Evolutionary conservation across 2,888 invertebrate genomes (phyloP).

Genomic region (Scaptomyza tumidula): DNA sequence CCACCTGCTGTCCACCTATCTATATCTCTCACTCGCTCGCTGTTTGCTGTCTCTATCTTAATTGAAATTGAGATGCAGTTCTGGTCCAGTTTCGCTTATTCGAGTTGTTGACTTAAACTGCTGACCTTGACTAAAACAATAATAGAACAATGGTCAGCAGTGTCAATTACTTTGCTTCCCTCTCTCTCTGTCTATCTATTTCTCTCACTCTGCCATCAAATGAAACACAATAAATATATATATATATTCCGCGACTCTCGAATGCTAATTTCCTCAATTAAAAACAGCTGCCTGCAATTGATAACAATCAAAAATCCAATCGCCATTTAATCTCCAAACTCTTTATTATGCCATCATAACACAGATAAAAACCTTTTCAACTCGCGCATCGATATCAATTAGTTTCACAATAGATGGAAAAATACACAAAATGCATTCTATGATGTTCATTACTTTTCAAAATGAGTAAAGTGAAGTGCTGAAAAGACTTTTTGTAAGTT

Average conservation of each 20-base stretch:
- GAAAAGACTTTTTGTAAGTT: too few relatives aligned
- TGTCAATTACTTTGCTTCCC: neutral
- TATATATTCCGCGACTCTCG: neutral
- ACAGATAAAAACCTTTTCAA: neutral
- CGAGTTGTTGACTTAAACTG: constrained; percentile 4
- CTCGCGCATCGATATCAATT: constrained; percentile 27
- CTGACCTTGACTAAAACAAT: constrained; percentile 28
- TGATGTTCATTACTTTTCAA: neutral
- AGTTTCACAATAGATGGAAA: constrained; percentile 17
- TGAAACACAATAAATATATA: neutral
- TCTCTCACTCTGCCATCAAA: neutral
- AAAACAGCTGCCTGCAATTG: constrained; percentile 22
- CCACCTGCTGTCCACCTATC: constrained; percentile 25
- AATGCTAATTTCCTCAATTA: constrained; percentile 41
- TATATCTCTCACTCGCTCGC: too few relatives aligned
- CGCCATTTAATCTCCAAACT: constrained; percentile 13
- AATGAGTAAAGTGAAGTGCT: too few relatives aligned
- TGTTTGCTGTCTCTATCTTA: constrained; percentile 28
- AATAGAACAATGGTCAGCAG: neutral
- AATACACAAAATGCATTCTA: neutral
- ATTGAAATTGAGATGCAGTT: constrained; percentile 58
- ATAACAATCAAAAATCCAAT: constrained; percentile 9
- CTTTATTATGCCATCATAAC: constrained; percentile 12
- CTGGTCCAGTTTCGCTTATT: neutral
- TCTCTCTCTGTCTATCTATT: neutral